Evolutionary conservation across 1,140 invertebrate genomes (phyloP).

Genomic region (Scaptomyza montana): DNA sequence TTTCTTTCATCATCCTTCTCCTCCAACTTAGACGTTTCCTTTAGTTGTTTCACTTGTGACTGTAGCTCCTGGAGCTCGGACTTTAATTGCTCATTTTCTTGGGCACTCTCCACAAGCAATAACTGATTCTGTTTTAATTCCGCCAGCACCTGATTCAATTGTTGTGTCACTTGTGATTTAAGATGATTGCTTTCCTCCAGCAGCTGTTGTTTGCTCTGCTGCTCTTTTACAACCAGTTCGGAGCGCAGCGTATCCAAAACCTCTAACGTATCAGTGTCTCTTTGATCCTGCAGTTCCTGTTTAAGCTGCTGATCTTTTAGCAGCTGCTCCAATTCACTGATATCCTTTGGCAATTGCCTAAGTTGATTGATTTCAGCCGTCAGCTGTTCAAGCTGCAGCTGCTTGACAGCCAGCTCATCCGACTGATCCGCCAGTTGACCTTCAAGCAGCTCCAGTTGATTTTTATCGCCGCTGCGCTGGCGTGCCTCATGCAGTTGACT

Average conservation of each 20-base stretch:
- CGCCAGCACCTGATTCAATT: constrained; percentile 14
- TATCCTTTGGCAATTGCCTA: constrained; percentile 33
- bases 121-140: constrained; percentile 1
- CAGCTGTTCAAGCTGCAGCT: constrained; percentile 63
- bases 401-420: constrained; percentile 2
- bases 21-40: constrained; percentile 38
- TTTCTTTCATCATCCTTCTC: not conserved
- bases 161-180: constrained; percentile 4
- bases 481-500: not conserved
- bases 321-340: constrained; percentile 22
- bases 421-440: constrained; percentile 3
- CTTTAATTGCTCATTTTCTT: not conserved
- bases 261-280: too few relatives aligned
- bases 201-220: not conserved
- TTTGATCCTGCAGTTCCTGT: not conserved
- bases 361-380: constrained; percentile 42
- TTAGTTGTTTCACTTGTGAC: constrained; percentile 17
- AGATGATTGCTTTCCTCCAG: not conserved
- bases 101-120: constrained; percentile 1
- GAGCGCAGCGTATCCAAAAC: too few relatives aligned
- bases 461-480: not conserved
- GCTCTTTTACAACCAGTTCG: too few relatives aligned
- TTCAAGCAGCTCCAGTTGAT: constrained; percentile 26
- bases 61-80: constrained; percentile 22
- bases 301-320: constrained; percentile 5